Conservation (phyloP, 2,888 invertebrate species). For the Dryococelus australis region DNA sequence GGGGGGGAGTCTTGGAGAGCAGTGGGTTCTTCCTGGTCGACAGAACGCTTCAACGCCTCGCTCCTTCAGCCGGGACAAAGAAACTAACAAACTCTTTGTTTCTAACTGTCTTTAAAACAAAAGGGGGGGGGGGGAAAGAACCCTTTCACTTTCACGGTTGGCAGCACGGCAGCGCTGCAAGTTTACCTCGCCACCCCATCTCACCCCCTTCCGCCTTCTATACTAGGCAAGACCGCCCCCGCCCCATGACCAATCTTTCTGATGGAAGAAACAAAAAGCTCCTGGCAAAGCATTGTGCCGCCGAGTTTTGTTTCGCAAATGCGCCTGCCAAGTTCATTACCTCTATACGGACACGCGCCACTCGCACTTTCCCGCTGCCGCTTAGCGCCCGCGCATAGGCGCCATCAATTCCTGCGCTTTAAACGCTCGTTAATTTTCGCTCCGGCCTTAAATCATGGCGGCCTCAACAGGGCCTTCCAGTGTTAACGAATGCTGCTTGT, state of each 20-base stretch:
- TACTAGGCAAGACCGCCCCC: too few relatives aligned
- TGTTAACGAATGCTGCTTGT: neutral
- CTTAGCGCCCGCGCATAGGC: neutral
- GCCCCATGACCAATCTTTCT: too few relatives aligned
- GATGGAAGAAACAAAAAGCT: neutral
- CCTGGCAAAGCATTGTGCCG: neutral
- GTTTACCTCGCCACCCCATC: neutral
- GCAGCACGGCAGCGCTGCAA: neutral
- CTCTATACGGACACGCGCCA: neutral
- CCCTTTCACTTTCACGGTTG: neutral
- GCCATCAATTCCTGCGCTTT: neutral
- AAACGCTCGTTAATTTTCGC: conserved; percentile 5
- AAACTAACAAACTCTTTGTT: conserved; percentile 16
- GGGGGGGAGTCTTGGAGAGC: neutral
- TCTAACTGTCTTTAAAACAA: conserved; percentile 11
- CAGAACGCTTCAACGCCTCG: conserved; percentile 16
- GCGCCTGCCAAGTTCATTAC: conserved; percentile 2
- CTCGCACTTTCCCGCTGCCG: neutral
- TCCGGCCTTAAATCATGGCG: neutral
- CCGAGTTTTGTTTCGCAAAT: neutral
- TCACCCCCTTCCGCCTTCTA: neutral
- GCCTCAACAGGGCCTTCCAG: neutral
- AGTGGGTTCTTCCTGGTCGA: neutral
- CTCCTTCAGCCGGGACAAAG: neutral
- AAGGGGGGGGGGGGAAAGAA: neutral